Evolutionary conservation across 2,888 invertebrate genomes (phyloP).

Genomic region (Palloptera scutellata): DNA sequence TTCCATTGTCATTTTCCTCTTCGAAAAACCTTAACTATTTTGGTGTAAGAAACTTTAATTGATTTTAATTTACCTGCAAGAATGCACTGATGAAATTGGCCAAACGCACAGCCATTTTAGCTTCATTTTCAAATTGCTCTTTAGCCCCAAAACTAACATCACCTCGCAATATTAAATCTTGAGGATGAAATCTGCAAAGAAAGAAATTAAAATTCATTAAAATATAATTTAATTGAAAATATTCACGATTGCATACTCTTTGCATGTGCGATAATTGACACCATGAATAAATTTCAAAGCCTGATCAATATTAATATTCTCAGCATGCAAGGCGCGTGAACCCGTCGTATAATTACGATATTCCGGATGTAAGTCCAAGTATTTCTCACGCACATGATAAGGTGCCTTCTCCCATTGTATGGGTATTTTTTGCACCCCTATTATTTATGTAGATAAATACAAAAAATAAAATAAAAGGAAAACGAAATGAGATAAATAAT

Average conservation of each 20-base stretch:
- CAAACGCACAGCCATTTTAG: conserved; percentile 93
- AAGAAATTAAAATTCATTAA: conserved; percentile 18
- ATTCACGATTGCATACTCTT: conserved; percentile 54
- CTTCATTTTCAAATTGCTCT: conserved; percentile 92
- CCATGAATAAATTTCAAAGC: conserved; percentile 79
- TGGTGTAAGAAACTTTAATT: background rate
- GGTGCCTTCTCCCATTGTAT: conserved; percentile 82
- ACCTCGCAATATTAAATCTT: conserved; percentile 82
- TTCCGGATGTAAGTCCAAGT: conserved; percentile 76
- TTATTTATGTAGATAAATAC: conserved; percentile 9
- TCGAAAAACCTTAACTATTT: too few relatives aligned
- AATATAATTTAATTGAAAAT: background rate
- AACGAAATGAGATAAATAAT: background rate
- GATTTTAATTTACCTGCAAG: conserved; percentile 72
- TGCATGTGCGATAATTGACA: conserved; percentile 69
- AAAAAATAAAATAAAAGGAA: conserved; percentile 18
- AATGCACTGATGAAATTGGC: conserved; percentile 97
- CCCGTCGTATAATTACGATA: conserved; percentile 77
- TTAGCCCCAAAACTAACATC: conserved; percentile 88
- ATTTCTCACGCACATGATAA: conserved; percentile 75
- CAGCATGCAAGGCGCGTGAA: conserved; percentile 71
- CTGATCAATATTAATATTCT: conserved; percentile 78
- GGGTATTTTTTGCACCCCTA: conserved; percentile 87
- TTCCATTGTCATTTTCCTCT: too few relatives aligned
- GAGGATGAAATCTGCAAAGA: conserved; percentile 71